These are phyloP conservation scores for Muricea muricata DNA, from an alignment of 92 coral and sea anemone genomes.

Conservation along the genomic window DNA sequence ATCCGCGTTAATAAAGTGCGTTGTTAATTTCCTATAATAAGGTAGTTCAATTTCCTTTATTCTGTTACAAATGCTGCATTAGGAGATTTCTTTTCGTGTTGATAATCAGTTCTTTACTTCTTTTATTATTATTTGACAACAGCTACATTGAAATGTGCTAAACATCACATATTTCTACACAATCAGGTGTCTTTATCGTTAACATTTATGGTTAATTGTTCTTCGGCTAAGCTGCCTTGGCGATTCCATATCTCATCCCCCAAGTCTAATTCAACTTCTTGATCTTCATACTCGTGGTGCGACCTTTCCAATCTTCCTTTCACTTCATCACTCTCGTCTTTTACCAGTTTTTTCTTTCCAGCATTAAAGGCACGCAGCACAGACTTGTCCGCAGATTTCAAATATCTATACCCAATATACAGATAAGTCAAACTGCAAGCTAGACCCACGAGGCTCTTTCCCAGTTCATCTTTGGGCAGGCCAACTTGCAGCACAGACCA, in stretches of 20 bases:
- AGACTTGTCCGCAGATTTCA: conserved; percentile 65
- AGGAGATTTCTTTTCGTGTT: too few species aligned
- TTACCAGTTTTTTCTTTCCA: conserved; percentile 53
- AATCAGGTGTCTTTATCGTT: not conserved
- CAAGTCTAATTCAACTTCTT: conserved; percentile 19
- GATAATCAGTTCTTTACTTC: too few species aligned
- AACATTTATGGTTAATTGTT: not conserved
- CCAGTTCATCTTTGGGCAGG: conserved; percentile 71
- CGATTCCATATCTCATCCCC: conserved; percentile 10
- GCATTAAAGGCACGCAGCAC: conserved; percentile 70
- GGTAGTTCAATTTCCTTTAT: too few species aligned
- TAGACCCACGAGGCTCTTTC: conserved; percentile 77
- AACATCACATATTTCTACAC: too few species aligned
- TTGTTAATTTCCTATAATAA: too few species aligned
- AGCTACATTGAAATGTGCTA: too few species aligned
- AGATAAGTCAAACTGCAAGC: conserved; percentile 75
- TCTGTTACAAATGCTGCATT: too few species aligned
- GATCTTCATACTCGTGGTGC: conserved; percentile 40
- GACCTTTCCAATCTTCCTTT: conserved; percentile 17
- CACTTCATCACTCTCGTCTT: conserved; percentile 36
- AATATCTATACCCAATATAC: conserved; percentile 78
- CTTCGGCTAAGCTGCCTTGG: not conserved
- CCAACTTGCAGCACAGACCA: conserved; percentile 95
- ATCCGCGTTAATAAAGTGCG: too few species aligned
- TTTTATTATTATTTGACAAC: too few species aligned